A percentile compares a stretch with the other conserved stretches of the same genome.
phyloP scores from a whole-genome alignment of 2,888 invertebrate genomes.

The Polyommatus icarus region DNA sequence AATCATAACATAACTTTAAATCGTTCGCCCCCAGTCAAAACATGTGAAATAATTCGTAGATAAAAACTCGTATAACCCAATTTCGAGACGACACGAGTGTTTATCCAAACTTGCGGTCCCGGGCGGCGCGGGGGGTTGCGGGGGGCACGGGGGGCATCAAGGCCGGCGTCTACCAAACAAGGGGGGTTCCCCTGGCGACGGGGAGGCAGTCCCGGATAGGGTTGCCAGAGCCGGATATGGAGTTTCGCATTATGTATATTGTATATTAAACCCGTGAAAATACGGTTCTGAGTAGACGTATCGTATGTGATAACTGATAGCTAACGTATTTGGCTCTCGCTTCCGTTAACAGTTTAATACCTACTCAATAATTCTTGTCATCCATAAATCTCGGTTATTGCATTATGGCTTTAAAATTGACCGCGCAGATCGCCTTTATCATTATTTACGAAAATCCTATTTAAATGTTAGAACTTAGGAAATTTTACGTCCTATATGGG shows the following conservation, averaged over 20 bases:
- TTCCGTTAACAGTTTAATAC: too few relatives aligned
- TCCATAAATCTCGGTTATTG: too few relatives aligned
- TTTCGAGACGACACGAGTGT: constrained; percentile 73
- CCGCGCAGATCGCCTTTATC: too few relatives aligned
- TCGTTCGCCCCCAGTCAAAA: constrained; percentile 1
- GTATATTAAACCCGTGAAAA: neutral
- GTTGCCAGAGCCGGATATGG: neutral
- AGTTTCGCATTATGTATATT: neutral
- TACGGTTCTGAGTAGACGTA: too few relatives aligned
- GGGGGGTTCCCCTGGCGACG: constrained; percentile 77
- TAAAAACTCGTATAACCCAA: constrained; percentile 67
- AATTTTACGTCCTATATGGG: too few relatives aligned
- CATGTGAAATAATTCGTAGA: constrained; percentile 37
- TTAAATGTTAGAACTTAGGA: too few relatives aligned
- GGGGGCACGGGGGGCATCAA: constrained; percentile 67
- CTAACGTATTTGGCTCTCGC: too few relatives aligned
- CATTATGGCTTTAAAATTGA: too few relatives aligned
- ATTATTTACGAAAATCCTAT: too few relatives aligned
- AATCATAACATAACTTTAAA: neutral
- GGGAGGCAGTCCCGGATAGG: constrained; percentile 52
- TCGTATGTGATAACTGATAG: too few relatives aligned
- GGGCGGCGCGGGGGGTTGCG: constrained; percentile 63
- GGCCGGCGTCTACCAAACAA: constrained; percentile 80
- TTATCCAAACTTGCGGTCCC: constrained; percentile 74
- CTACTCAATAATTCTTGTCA: too few relatives aligned